Evolutionary conservation across 2,113 vertebrate species (phyloP), one percentile per base, ranked within the genome.

Genomic region (Calidris pygmaea): DNA sequence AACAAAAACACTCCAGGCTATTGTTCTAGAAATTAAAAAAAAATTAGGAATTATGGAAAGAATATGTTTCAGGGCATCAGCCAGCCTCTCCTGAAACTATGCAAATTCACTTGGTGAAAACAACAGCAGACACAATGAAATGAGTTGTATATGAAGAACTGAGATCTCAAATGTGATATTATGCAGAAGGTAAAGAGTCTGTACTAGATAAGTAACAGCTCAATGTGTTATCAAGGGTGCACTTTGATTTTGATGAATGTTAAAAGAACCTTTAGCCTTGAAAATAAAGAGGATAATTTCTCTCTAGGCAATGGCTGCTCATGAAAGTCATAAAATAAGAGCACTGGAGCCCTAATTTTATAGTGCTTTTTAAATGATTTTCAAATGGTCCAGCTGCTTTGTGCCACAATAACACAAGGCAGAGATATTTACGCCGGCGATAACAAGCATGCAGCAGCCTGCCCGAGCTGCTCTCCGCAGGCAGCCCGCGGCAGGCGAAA

Each of bases 241-340:
- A 96, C 89, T 97, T 96, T 14, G 89, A 95, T 96, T 97, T 93
- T 97, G 96, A 96, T 96, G 96, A 95, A 97, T 96, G 96, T 87
- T 96, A 97, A 95, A 96, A 96, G 95, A 96, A 97, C 96, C 89
- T 97, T 97, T 96, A 96, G 96, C 93, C 96, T 96, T 96, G 96
- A 96, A 97, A 97, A 97, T 97, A 97, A 96, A 96, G 96, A 96
- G 93, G 96, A 95, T 97, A 97, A 97, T 97, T 96, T 97, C 96
- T 97, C 96, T 97, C 96, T 89, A 97, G 96, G 93, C 94, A 96
- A 80, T 89, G 96, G 87, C 81, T 96, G 96, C 81, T 96, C 91
- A 3, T 95, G 95, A 91, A 97, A 95, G 93, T 88, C 71, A 82
- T 96, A 95, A 97, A 97, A 93, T 82, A 95, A 95, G 94, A 93